Evolutionary conservation across 2,113 vertebrate species (phyloP).

Genomic region (Rhynchomys soricoides): DNA sequence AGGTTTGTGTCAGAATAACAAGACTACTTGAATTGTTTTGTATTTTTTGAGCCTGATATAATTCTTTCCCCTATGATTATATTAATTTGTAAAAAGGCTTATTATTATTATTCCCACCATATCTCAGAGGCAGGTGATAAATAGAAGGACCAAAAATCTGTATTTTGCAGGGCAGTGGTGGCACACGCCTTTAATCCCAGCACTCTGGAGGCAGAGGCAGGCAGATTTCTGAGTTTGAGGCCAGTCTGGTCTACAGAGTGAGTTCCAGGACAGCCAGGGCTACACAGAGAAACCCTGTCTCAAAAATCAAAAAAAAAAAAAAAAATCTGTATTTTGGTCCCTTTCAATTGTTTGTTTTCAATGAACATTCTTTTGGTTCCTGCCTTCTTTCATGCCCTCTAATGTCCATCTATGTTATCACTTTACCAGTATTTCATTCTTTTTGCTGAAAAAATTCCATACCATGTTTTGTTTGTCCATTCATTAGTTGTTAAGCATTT

Average conservation of each 20-base stretch:
- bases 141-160: neutral
- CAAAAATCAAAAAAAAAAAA: too few relatives aligned
- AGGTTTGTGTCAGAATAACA: constrained; percentile 41
- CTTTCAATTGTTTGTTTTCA: constrained; percentile 24
- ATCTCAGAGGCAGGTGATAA: constrained; percentile 35
- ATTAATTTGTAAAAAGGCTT: constrained; percentile 35
- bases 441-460: neutral
- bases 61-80: neutral
- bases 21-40: constrained; percentile 42
- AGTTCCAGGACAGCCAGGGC: too few relatives aligned
- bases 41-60: constrained; percentile 48
- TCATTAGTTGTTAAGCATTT: neutral
- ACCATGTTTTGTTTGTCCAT: neutral
- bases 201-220: too few relatives aligned
- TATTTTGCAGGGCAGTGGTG: too few relatives aligned
- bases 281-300: too few relatives aligned
- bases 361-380: constrained; percentile 19
- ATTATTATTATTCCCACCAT: constrained; percentile 2
- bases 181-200: too few relatives aligned
- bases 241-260: too few relatives aligned
- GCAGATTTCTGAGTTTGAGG: too few relatives aligned
- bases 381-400: neutral
- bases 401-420: neutral
- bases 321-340: neutral
- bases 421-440: neutral